phyloP scores from a whole-genome alignment of 2,797 vertebrate species.

The Rhodeus uyekii region DNA sequence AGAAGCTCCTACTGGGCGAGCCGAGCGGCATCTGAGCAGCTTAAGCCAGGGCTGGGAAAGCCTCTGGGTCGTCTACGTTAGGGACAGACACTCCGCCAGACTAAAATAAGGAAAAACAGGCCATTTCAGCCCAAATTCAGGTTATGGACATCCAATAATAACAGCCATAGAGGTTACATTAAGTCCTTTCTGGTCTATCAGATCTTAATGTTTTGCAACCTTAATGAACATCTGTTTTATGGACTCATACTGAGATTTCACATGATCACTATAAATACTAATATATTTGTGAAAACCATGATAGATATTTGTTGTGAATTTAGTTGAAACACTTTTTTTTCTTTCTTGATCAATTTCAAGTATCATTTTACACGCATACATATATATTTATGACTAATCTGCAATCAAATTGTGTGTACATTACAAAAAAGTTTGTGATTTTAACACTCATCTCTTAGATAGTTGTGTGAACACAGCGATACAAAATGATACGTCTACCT shows the following conservation, averaged over 20 bases:
- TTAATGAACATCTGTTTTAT: not conserved
- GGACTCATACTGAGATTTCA: not conserved
- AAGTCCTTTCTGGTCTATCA: not conserved
- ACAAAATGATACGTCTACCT: not conserved
- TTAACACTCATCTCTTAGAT: not conserved
- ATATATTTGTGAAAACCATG: not conserved
- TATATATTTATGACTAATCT: no score
- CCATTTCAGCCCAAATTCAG: not conserved
- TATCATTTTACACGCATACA: no score
- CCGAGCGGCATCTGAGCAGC: conserved; percentile 76
- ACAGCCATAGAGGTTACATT: not conserved
- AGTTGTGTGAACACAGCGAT: not conserved
- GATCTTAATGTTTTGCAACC: not conserved
- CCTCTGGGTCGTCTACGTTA: conserved; percentile 98
- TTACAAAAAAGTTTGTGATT: not conserved
- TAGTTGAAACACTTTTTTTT: not conserved
- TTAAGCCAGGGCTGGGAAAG: conserved; percentile 98
- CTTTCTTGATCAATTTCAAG: no score
- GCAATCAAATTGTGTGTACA: not conserved
- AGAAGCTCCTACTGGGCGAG: conserved; percentile 56
- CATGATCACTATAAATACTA: not conserved
- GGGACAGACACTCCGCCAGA: conserved; percentile 88
- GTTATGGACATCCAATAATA: not conserved
- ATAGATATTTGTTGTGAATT: not conserved
- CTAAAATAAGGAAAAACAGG: conserved; percentile 66